Percentiles rank a stretch among this genome's conserved stretches.
Evolutionary conservation across 2,888 invertebrate genomes (phyloP).

Genomic region (Ceratothoa steindachneri): DNA sequence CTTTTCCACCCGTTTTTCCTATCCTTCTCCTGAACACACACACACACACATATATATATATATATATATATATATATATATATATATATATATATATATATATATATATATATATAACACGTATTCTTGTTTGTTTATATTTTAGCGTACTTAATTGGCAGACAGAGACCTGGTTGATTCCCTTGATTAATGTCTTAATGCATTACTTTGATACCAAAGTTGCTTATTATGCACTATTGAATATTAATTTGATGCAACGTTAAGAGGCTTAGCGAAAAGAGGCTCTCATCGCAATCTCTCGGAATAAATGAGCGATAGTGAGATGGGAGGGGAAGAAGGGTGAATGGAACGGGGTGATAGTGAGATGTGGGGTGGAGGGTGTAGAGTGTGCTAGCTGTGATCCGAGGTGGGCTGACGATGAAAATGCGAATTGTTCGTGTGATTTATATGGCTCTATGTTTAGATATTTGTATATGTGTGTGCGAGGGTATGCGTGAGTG

Average conservation of each 20-base stretch:
- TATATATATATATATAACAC: constrained; percentile 14
- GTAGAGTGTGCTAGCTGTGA: too few species aligned
- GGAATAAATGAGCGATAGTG: background rate
- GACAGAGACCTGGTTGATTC: background rate
- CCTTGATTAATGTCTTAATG: background rate
- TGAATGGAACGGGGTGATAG: background rate
- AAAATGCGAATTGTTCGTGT: too few species aligned
- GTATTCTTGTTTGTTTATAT: background rate
- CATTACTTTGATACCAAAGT: constrained; percentile 1
- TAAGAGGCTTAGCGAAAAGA: background rate
- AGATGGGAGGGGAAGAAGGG: background rate
- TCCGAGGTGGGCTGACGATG: too few species aligned
- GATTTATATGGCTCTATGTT: background rate
- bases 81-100: constrained; percentile 8
- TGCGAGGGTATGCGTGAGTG: background rate
- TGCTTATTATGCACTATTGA: constrained; percentile 4
- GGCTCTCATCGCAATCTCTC: background rate
- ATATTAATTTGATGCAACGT: constrained; percentile 7
- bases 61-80: background rate
- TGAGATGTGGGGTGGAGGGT: too few species aligned
- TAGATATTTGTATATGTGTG: constrained; percentile 2
- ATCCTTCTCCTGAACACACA: constrained; percentile 9
- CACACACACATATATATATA: constrained; percentile 8
- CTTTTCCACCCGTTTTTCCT: background rate
- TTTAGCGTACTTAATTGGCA: background rate